Evolutionary conservation across 2,888 invertebrate genomes (phyloP).

Genomic region (Sepiola atlantica): DNA sequence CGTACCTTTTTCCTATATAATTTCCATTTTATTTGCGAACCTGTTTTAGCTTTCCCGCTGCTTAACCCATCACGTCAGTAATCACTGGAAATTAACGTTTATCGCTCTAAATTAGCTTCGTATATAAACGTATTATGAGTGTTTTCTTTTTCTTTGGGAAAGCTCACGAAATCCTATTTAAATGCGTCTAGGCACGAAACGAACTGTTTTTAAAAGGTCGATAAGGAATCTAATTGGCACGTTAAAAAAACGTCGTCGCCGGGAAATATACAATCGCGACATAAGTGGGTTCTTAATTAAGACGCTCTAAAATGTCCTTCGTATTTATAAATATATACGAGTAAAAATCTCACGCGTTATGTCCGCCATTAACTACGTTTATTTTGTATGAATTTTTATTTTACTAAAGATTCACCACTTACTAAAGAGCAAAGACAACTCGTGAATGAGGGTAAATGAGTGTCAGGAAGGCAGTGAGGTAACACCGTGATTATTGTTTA

Average conservation of each 20-base stretch:
- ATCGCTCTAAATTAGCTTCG: not conserved
- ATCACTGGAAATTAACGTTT: not conserved
- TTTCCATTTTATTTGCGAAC: not conserved
- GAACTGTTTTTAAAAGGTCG: not conserved
- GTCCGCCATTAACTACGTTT: too few relatives aligned
- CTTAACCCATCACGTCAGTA: not conserved
- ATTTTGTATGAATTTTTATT: too few relatives aligned
- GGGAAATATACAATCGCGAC: not conserved
- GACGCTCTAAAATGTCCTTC: not conserved
- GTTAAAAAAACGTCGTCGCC: not conserved
- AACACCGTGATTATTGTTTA: too few relatives aligned
- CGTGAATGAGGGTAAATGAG: too few relatives aligned
- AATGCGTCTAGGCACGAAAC: not conserved
- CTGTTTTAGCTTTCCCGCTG: not conserved
- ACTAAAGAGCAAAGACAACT: too few relatives aligned
- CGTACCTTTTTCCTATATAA: not conserved
- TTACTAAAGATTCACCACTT: too few relatives aligned
- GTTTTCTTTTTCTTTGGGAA: not conserved
- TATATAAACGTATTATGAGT: not conserved
- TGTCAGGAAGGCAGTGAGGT: too few relatives aligned
- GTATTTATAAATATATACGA: too few relatives aligned
- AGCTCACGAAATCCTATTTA: not conserved
- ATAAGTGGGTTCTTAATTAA: not conserved
- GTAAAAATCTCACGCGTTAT: too few relatives aligned
- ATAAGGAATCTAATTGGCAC: not conserved